Evolutionary conservation across 2,113 vertebrate species (phyloP).

Genomic region (Lagopus muta): DNA sequence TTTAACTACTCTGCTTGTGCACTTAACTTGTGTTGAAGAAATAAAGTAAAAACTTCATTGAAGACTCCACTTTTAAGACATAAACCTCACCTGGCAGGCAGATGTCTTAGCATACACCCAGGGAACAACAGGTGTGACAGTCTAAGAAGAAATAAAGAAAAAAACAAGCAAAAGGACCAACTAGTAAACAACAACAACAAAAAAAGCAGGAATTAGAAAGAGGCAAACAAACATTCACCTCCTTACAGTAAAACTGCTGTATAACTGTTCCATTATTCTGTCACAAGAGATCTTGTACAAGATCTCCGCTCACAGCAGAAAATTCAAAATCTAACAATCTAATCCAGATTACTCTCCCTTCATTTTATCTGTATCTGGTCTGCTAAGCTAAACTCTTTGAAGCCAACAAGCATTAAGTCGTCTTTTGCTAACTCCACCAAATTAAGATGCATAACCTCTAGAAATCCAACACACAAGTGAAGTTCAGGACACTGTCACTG

Average conservation of each 20-base stretch:
- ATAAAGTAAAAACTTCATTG: not conserved
- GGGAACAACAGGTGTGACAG: not conserved
- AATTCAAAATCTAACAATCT: not conserved
- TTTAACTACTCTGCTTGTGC: not conserved
- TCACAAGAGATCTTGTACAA: not conserved
- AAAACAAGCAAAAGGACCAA: not conserved
- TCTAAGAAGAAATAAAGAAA: not conserved
- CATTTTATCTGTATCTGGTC: not conserved
- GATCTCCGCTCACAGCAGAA: not conserved
- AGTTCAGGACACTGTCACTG: not conserved
- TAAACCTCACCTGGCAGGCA: not conserved
- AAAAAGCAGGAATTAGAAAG: not conserved
- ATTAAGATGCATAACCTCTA: not conserved
- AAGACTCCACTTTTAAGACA: not conserved
- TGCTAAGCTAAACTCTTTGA: not conserved
- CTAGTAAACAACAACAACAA: not conserved
- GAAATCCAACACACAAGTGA: not conserved
- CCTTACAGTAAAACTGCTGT: not conserved
- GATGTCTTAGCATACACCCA: accelerated
- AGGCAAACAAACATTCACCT: not conserved
- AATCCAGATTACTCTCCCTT: not conserved
- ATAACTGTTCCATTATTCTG: too few relatives aligned
- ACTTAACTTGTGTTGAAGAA: not conserved
- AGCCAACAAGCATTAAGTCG: not conserved
- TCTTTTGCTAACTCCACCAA: not conserved